Evolutionary conservation across 1,140 invertebrate genomes (phyloP).

Genomic region (Lithobius niger): DNA sequence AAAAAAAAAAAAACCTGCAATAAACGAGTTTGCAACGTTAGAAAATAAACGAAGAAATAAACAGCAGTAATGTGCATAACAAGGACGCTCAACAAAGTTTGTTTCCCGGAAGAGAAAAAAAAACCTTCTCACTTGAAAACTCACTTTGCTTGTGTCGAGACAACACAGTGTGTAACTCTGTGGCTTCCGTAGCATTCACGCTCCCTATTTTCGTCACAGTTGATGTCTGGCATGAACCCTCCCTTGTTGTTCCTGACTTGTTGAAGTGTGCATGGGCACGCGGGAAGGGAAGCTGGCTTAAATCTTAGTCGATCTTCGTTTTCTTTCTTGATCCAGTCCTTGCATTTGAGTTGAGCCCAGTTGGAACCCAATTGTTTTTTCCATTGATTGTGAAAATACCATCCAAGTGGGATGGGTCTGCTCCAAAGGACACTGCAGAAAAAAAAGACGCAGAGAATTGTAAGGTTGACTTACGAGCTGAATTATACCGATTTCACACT

Average conservation of each 20-base stretch:
- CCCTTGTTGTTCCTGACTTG: constrained; percentile 86
- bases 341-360: constrained; percentile 70
- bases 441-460: no score
- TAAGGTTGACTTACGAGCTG: constrained; percentile 55
- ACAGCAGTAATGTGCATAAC: no score
- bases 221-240: constrained; percentile 74
- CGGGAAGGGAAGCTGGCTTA: constrained; percentile 60
- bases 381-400: constrained; percentile 87
- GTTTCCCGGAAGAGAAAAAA: no score
- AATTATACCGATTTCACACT: no score
- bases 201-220: constrained; percentile 83
- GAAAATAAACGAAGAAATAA: no score
- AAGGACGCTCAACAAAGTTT: no score
- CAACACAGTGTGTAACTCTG: constrained; percentile 80
- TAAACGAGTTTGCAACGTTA: no score
- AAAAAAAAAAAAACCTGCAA: no score
- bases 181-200: constrained; percentile 77
- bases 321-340: constrained; percentile 77
- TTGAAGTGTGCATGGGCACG: constrained; percentile 82
- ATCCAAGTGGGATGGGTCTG: constrained; percentile 72
- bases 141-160: constrained; percentile 52
- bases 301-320: constrained; percentile 72
- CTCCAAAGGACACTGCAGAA: constrained; percentile 81
- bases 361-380: constrained; percentile 49
- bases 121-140: no score